A percentile compares a stretch with the other conserved stretches of the same genome.
Conservation (phyloP, 2,888 invertebrate species). For the Synergus umbraculus region DNA sequence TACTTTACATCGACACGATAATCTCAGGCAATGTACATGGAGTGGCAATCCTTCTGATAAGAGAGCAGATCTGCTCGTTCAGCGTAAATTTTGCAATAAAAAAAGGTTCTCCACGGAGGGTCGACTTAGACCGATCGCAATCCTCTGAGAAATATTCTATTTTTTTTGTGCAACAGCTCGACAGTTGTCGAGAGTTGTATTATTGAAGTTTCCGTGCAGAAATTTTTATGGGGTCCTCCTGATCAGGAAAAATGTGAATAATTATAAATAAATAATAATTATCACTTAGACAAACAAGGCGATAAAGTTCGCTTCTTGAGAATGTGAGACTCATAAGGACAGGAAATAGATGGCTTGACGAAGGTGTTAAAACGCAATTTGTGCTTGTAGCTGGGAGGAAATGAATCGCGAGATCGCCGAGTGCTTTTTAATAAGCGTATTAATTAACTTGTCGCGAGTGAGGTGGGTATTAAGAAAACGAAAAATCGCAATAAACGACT, state of each 20-base stretch:
- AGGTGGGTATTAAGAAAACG: slow-evolving; percentile 1
- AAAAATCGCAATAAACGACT: background rate
- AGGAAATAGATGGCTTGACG: background rate
- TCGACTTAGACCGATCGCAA: slow-evolving; percentile 25
- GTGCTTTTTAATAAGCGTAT: slow-evolving; percentile 6
- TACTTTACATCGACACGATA: slow-evolving; percentile 55
- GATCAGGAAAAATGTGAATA: background rate
- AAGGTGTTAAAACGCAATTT: slow-evolving; percentile 22
- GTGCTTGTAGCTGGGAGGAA: background rate
- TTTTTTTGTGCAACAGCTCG: too few species aligned
- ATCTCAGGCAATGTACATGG: slow-evolving; percentile 49
- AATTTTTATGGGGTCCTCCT: too few species aligned
- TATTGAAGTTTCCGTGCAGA: too few species aligned
- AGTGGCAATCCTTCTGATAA: slow-evolving; percentile 53
- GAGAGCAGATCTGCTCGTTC: slow-evolving; percentile 54
- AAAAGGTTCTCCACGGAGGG: slow-evolving; percentile 35
- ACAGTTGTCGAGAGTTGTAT: too few species aligned
- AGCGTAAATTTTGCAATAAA: slow-evolving; percentile 54
- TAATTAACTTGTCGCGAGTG: background rate
- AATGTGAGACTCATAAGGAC: background rate
- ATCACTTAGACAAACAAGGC: background rate
- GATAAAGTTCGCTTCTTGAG: background rate
- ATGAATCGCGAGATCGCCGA: slow-evolving; percentile 1
- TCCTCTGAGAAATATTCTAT: slow-evolving; percentile 6
- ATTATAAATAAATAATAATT: background rate